phyloP scores from a whole-genome alignment of 2,888 invertebrate genomes.

The Pseudoips prasinana region DNA sequence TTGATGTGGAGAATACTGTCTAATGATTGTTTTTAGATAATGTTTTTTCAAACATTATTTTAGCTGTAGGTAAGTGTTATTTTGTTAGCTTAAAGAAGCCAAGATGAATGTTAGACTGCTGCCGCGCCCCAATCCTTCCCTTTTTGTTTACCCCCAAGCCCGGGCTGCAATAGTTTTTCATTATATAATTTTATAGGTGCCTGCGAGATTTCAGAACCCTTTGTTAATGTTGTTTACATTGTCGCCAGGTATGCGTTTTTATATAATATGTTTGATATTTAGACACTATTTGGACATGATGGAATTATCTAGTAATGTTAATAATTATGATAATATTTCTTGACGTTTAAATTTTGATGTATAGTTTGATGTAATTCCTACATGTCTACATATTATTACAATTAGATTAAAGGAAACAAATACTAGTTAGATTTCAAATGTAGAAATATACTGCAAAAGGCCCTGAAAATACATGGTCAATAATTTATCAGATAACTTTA shows the following conservation, averaged over 20 bases:
- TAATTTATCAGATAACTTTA: no score
- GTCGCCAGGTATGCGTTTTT: slow-evolving; percentile 81
- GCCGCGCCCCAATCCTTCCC: slow-evolving; percentile 68
- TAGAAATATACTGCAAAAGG: slow-evolving; percentile 1
- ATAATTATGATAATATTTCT: no score
- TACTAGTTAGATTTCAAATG: slow-evolving; percentile 13
- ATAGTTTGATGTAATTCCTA: slow-evolving; percentile 34
- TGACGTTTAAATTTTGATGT: no score
- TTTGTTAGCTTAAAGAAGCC: slow-evolving; percentile 81
- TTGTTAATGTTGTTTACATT: slow-evolving; percentile 82
- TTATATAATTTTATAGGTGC: slow-evolving; percentile 79
- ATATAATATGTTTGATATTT: slow-evolving; percentile 62
- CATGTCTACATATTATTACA: slow-evolving; percentile 28
- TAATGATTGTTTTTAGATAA: slow-evolving; percentile 64
- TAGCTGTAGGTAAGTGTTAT: slow-evolving; percentile 79
- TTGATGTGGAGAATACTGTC: slow-evolving; percentile 65
- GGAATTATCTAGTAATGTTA: slow-evolving; percentile 27
- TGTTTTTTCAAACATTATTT: slow-evolving; percentile 65
- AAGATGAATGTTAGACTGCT: slow-evolving; percentile 82
- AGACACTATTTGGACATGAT: slow-evolving; percentile 41
- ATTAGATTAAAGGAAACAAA: slow-evolving; percentile 6
- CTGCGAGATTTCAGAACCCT: slow-evolving; percentile 77
- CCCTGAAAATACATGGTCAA: no score
- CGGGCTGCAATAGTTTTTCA: slow-evolving; percentile 77
- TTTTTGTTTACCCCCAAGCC: slow-evolving; percentile 72